Conservation (phyloP, 1,140 invertebrate genomes). For the Drosophila quadrilineata region DNA sequence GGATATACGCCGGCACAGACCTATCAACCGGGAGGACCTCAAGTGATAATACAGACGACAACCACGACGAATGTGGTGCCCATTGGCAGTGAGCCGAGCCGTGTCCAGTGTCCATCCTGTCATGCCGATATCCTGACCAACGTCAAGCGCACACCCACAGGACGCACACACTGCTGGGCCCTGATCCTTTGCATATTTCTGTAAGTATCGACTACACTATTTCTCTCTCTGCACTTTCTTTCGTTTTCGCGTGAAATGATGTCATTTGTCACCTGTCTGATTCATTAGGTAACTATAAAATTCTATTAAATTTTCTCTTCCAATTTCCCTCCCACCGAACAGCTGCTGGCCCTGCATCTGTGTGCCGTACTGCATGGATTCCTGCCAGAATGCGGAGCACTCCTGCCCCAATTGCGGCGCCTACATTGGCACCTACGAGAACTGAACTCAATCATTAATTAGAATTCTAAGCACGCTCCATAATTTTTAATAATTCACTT, state of each 20-base stretch:
- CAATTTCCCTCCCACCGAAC: constrained; percentile 4
- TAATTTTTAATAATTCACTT: too few species aligned
- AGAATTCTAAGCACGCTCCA: constrained; percentile 13
- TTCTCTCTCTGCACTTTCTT: too few species aligned
- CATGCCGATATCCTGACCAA: constrained; percentile 81
- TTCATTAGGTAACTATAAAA: too few species aligned
- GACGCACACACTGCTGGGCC: constrained; percentile 84
- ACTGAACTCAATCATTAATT: too few species aligned
- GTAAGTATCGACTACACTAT: constrained; percentile 79
- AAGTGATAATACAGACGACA: constrained; percentile 81
- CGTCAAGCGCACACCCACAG: constrained; percentile 82
- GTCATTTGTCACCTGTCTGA: not conserved
- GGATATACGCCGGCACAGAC: constrained; percentile 47
- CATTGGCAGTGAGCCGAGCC: constrained; percentile 81
- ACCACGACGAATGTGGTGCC: constrained; percentile 33
- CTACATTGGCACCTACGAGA: constrained; percentile 84
- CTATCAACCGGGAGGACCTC: constrained; percentile 25
- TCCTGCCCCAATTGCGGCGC: constrained; percentile 86
- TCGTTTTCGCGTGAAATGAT: too few species aligned
- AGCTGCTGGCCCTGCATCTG: constrained; percentile 85
- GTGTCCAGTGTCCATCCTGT: constrained; percentile 83
- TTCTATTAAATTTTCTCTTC: not conserved
- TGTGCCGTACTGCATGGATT: constrained; percentile 86
- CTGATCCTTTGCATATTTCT: constrained; percentile 83
- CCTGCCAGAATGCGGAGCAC: constrained; percentile 85